Evolutionary conservation across 1,140 invertebrate genomes (phyloP).

Genomic region (Drosophila micromelanica): DNA sequence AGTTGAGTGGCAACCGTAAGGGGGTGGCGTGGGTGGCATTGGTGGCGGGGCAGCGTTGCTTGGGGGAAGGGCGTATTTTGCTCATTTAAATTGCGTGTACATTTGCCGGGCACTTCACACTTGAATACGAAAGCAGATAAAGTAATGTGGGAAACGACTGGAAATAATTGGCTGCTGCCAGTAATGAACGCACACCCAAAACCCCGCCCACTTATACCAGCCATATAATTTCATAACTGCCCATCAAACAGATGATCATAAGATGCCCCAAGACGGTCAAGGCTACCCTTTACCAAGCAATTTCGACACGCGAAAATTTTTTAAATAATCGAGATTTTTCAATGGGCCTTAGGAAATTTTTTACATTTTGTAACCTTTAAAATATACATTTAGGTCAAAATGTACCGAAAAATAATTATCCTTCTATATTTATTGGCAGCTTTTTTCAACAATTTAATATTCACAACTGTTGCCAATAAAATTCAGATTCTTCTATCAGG

Average conservation of each 20-base stretch:
- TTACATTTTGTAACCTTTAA: too few species aligned
- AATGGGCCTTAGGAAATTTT: too few species aligned
- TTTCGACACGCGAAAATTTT: too few species aligned
- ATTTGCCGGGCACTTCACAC: conserved; percentile 78
- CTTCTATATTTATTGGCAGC: too few species aligned
- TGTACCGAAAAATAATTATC: too few species aligned
- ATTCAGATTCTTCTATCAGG: too few species aligned
- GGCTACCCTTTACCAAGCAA: not conserved
- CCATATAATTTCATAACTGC: conserved; percentile 14
- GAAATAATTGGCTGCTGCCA: conserved; percentile 75
- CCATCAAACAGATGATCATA: conserved; percentile 30
- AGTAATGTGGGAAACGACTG: conserved; percentile 72
- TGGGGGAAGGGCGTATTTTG: conserved; percentile 31
- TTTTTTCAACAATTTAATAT: too few species aligned
- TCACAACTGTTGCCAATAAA: too few species aligned
- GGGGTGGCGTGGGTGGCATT: not conserved
- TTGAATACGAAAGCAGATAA: conserved; percentile 82
- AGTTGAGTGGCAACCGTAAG: conserved; percentile 43
- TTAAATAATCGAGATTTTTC: too few species aligned
- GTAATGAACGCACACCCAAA: conserved; percentile 55
- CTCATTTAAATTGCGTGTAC: conserved; percentile 82
- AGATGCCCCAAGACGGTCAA: not conserved
- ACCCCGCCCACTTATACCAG: not conserved
- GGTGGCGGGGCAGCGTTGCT: not conserved
- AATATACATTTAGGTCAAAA: too few species aligned